Conservation (phyloP, 2,113 vertebrate species). For the Hippocampus comes region DNA sequence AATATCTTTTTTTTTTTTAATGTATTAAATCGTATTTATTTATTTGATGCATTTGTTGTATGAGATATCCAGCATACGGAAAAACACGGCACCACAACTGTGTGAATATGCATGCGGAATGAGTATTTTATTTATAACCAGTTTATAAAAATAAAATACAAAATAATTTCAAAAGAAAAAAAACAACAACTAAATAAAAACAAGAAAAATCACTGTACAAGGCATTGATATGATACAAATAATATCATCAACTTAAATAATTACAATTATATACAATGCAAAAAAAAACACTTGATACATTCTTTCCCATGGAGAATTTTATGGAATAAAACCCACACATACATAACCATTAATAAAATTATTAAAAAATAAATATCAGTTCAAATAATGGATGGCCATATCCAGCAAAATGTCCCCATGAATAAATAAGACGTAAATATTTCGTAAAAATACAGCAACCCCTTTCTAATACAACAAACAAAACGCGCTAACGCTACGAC, state of each 20-base stretch:
- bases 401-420: slow-evolving; percentile 50
- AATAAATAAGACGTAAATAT: slow-evolving; percentile 54
- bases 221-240: slow-evolving; percentile 98
- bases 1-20: too few relatives aligned
- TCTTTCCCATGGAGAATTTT: slow-evolving; percentile 66
- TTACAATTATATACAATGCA: slow-evolving; percentile 95
- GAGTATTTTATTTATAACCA: slow-evolving; percentile 97
- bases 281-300: slow-evolving; percentile 61
- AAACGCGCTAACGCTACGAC: slow-evolving; percentile 47
- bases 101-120: slow-evolving; percentile 89
- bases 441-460: not conserved
- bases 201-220: slow-evolving; percentile 95
- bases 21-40: too few relatives aligned
- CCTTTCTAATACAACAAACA: slow-evolving; percentile 18
- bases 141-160: slow-evolving; percentile 99
- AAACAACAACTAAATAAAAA: slow-evolving; percentile 75
- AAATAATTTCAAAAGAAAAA: slow-evolving; percentile 97
- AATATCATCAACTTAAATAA: slow-evolving; percentile 90
- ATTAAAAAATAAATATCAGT: slow-evolving; percentile 40
- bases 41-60: too few relatives aligned
- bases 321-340: slow-evolving; percentile 64
- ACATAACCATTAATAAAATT: slow-evolving; percentile 54
- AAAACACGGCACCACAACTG: not conserved
- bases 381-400: slow-evolving; percentile 39
- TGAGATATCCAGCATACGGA: not conserved